phyloP scores from a whole-genome alignment of 2,888 invertebrate genomes.

The Lagria hirta region DNA sequence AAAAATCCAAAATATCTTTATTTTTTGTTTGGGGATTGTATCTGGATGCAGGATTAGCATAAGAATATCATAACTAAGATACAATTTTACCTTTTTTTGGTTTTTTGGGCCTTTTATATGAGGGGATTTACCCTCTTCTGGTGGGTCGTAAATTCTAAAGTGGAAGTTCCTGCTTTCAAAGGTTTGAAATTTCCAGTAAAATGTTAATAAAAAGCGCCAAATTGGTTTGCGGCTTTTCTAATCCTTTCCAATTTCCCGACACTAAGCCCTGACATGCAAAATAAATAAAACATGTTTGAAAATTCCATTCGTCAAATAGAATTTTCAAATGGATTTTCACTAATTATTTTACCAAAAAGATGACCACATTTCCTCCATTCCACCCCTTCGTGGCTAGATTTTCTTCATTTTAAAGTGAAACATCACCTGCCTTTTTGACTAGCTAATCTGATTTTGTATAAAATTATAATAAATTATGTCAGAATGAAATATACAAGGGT shows the following conservation, averaged over 20 bases:
- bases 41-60: too few species aligned
- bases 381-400: too few species aligned
- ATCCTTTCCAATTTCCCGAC: conserved; percentile 13
- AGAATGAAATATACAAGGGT: conserved; percentile 26
- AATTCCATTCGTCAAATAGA: too few species aligned
- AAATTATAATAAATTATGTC: conserved; percentile 37
- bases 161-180: conserved; percentile 12
- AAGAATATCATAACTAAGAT: too few species aligned
- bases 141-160: conserved; percentile 13
- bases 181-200: conserved; percentile 11
- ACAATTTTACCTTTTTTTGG: too few species aligned
- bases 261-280: conserved; percentile 4
- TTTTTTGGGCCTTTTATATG: conserved; percentile 9
- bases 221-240: conserved; percentile 12
- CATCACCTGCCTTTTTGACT: conserved; percentile 34
- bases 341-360: too few species aligned
- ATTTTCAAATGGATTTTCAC: background rate
- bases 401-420: too few species aligned
- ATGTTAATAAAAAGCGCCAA: conserved; percentile 16
- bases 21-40: too few species aligned
- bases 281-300: conserved; percentile 2
- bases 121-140: conserved; percentile 3
- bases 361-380: too few species aligned
- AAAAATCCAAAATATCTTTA: too few species aligned
- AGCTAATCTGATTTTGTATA: conserved; percentile 35